Conservation (phyloP, 2,113 vertebrate species). For the Himantopus leucocephalus region DNA sequence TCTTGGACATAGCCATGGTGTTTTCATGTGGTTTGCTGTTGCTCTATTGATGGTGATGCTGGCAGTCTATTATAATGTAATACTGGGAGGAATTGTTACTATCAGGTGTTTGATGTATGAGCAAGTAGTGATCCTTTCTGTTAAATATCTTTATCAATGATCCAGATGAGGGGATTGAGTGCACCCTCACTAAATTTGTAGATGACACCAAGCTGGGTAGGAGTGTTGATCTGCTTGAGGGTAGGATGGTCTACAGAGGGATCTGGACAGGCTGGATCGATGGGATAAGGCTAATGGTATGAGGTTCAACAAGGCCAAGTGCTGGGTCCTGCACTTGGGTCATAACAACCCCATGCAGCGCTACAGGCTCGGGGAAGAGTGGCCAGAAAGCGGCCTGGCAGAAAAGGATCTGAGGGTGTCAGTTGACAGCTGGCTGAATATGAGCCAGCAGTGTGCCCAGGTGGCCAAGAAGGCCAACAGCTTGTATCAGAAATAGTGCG, state of each 20-base stretch:
- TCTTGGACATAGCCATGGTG: background rate
- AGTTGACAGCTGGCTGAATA: rapidly evolving
- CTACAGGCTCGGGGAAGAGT: background rate
- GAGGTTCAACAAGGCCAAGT: background rate
- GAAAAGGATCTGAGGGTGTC: background rate
- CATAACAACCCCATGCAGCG: background rate
- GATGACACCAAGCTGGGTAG: background rate
- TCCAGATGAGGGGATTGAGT: background rate
- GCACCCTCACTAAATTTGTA: background rate
- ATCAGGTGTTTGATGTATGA: background rate
- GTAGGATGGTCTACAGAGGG: background rate
- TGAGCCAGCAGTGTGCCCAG: background rate
- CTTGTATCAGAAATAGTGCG: background rate
- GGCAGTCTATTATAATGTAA: background rate
- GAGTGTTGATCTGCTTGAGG: background rate
- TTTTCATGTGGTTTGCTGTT: background rate
- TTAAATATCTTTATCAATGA: background rate
- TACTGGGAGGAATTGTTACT: background rate
- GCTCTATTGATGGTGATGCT: background rate
- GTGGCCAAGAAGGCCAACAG: background rate
- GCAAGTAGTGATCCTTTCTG: background rate
- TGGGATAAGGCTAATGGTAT: rapidly evolving
- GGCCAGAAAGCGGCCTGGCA: background rate
- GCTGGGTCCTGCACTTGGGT: background rate
- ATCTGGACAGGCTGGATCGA: rapidly evolving